Conservation (phyloP, 2,888 invertebrate species). For the Anthrax anthrax region DNA sequence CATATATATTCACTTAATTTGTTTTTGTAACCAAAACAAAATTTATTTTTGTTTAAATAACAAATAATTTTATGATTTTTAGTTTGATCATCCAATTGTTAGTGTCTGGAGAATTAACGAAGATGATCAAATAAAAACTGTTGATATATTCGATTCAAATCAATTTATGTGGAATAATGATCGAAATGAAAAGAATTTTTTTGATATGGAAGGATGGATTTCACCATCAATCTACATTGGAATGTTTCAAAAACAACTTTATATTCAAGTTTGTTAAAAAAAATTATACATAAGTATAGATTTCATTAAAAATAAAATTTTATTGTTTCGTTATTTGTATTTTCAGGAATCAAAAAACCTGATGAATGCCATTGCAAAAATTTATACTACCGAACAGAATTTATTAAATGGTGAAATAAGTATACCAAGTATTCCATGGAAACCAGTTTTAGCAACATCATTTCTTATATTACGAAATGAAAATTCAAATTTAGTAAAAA, state of each 20-base stretch:
- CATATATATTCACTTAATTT: not conserved
- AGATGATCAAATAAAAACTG: constrained; percentile 46
- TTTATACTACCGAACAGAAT: no score
- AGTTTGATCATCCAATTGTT: constrained; percentile 75
- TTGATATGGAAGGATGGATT: constrained; percentile 27
- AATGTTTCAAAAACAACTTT: constrained; percentile 64
- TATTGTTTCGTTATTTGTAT: constrained; percentile 43
- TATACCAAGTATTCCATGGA: constrained; percentile 50
- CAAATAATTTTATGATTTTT: constrained; percentile 21
- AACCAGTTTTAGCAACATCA: constrained; percentile 47
- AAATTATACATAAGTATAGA: not conserved
- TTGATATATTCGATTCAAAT: constrained; percentile 60
- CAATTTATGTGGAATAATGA: constrained; percentile 35
- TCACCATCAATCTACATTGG: constrained; percentile 69
- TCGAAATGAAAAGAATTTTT: constrained; percentile 23
- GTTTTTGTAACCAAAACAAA: no score
- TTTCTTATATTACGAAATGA: constrained; percentile 27
- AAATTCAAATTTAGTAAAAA: constrained; percentile 19
- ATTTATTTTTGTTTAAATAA: no score
- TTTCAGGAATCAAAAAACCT: constrained; percentile 39
- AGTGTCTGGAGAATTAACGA: constrained; percentile 67
- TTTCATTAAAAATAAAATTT: no score
- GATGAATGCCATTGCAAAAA: no score
- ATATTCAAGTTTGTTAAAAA: constrained; percentile 25
- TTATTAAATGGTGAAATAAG: constrained; percentile 16